Evolutionary conservation across 2,888 invertebrate species (phyloP), one percentile per base, ranked within the genome.

Genomic region (Drosophila fungiperda): DNA sequence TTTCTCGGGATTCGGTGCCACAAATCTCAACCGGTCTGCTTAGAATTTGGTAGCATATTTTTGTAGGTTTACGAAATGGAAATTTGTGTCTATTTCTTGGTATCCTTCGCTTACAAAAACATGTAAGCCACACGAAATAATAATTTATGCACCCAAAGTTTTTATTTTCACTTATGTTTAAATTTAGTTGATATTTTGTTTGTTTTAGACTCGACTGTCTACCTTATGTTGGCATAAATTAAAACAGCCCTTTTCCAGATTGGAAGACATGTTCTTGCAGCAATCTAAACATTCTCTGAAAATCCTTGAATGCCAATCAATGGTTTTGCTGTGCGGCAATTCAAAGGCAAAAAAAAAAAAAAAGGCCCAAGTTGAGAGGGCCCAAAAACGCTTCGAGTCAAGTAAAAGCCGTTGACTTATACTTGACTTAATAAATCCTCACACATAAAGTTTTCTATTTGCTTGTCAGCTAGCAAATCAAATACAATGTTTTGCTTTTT

Each of bases 371-470:
- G 40, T 40, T 29, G 29, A 20, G 36, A n/a, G 12, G 32, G 29
- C 65, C 20, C 17, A 45, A 35, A 1, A 45, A 57, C 20, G 20
- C 3, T 20, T 32, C 26, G 33, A 53, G 48, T 40, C 74, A 70
- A 50, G 49, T 60, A 42, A 71, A 79, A 78, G 63, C 76, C 64
- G 36, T 76, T 81, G 73, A 77, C 71, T 72, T 79, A 75, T 78
- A 65, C 60, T 53, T 45, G 58, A 71, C 72, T 70, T 81, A 79
- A 83, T 81, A 79, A 81, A 79, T 76, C 65, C 72, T 71, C 68
- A 70, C 52, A 73, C 71, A 82, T 70, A 68, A 64, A 57, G 72
- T 73, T 73, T 68, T 68, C 64, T 61, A 61, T 70, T 69, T 65
- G 42, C 49, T 68, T 23, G 23, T 48, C 29, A 36, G 38, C 52